Evolutionary conservation across 2,797 vertebrate genomes (phyloP).

Genomic region (Sebastes flavidus): DNA sequence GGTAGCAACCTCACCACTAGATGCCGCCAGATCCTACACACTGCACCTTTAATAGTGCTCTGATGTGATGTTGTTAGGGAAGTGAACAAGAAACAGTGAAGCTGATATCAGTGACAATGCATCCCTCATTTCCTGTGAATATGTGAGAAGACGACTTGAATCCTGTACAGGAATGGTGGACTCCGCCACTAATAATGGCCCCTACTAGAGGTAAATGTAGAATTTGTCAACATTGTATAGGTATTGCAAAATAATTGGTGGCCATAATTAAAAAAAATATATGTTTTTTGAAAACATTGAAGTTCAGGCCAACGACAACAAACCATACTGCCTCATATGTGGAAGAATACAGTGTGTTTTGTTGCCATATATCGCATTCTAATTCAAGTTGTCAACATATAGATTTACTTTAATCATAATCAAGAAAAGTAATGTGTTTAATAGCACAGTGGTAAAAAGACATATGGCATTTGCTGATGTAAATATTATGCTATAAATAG

Average conservation of each 20-base stretch:
- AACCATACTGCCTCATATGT: background rate
- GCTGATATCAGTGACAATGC: background rate
- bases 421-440: fast-evolving
- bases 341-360: background rate
- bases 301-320: background rate
- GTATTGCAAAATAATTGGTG: background rate
- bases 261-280: no score
- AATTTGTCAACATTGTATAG: background rate
- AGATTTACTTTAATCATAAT: no score
- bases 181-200: background rate
- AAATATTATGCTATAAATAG: background rate
- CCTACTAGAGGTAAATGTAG: background rate
- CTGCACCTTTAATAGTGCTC: background rate
- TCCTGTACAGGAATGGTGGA: background rate
- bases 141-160: background rate
- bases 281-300: no score
- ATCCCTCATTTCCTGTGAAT: background rate
- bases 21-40: no score
- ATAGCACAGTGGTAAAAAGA: background rate
- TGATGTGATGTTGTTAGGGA: background rate
- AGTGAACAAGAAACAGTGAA: background rate
- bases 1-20: no score
- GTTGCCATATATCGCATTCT: no score
- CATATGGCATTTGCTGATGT: background rate
- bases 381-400: no score